Base-by-base conservation (phyloP, 2,888 invertebrate genomes). In the Neoaliturus tenellus region DNA sequence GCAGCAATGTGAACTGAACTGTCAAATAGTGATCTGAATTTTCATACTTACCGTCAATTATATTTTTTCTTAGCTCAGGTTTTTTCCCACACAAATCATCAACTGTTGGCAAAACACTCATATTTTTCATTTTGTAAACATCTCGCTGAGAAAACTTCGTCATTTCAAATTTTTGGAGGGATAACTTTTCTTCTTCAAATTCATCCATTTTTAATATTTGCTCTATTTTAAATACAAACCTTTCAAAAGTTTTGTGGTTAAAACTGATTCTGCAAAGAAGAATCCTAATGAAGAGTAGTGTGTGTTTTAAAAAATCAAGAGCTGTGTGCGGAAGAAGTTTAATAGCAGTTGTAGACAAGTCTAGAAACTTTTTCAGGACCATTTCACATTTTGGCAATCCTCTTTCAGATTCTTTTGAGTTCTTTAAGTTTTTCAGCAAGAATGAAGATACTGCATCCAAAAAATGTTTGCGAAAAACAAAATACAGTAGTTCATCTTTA, bases 21-120 rank as follows among this genome's bases (percentile, higher is more conserved):
- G 96, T 95, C 31, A 98, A 90, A 89, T 98, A 98, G 88, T 96
- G 94, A 69, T 94, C 92, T 0, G 94, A 91, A 88, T 92, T 92
- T 0, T 91, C 88, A 89, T 95, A 97, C 0, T 92, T 91, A n/a
- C 95, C 95, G 67, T 92, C 90, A 0, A 93, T 89, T 82, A 94
- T 92, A 88, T 94, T 95, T 0, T 93, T 92, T 23, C 44, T 44
- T 6, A 81, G 17, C 33, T 67, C 41, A 44, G 62, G 41, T 23
- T 41, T 25, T 67, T 12, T n/a, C 2, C 31, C 28, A 67, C 39
- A 81, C n/a, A 81, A 41, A 23, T 81, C 81, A 41, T 81, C 48
- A 28, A 44, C 41, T 17, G 81, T 81, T n/a, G 81, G 81, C 25
- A 67, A 23, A 25, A 81, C 39, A 44, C 44, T 67, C 41, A 81